Conservation (phyloP, 1,140 invertebrate genomes). For the Aphidius ervi region DNA sequence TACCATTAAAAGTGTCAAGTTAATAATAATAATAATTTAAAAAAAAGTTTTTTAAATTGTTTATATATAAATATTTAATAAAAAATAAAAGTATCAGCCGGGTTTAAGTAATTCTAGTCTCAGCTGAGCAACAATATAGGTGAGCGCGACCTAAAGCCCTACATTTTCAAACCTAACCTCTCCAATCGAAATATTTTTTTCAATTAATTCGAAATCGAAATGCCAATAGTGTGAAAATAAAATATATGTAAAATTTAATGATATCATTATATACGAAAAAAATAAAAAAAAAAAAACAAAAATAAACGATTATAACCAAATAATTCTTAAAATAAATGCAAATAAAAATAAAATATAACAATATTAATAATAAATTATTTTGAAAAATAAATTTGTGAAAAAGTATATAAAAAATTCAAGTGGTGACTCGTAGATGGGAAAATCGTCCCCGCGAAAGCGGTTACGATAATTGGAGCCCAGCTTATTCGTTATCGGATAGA, state of each 20-base stretch:
- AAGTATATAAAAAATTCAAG: conserved; percentile 17
- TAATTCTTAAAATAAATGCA: too few species aligned
- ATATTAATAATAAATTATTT: neutral
- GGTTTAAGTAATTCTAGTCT: neutral
- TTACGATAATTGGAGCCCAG: conserved; percentile 26
- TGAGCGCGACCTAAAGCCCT: conserved; percentile 51
- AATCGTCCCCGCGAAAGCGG: conserved; percentile 27
- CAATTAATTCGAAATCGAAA: neutral
- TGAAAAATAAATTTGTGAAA: neutral
- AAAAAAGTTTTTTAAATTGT: too few species aligned
- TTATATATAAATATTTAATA: neutral
- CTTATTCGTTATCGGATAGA: conserved; percentile 17
- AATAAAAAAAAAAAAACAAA: too few species aligned
- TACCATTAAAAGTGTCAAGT: too few species aligned
- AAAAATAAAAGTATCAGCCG: neutral
- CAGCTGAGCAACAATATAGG: conserved; percentile 4
- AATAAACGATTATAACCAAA: too few species aligned
- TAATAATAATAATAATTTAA: too few species aligned
- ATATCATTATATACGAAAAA: too few species aligned
- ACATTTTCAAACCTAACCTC: conserved; percentile 41
- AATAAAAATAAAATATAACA: too few species aligned
- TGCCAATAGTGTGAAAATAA: neutral
- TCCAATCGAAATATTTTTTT: conserved; percentile 30
- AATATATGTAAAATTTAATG: too few species aligned
- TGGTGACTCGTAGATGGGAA: conserved; percentile 25